Conservation (phyloP, 2,113 vertebrate species). For the Semnornis frantzii region DNA sequence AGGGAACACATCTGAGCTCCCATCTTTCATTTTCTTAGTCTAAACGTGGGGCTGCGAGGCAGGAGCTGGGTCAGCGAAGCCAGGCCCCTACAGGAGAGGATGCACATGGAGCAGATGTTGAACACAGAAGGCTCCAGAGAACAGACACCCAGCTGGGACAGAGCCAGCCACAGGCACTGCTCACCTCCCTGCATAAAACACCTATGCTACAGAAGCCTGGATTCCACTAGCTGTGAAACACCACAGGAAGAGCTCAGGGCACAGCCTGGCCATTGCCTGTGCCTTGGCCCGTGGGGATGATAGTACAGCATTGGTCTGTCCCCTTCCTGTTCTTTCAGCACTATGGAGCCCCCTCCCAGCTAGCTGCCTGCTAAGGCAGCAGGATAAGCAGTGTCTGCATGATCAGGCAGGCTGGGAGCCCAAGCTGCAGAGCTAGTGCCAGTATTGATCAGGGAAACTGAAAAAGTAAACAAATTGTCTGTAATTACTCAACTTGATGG, state of each 20-base stretch:
- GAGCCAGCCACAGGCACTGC: background rate
- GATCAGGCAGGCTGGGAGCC: background rate
- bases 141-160: background rate
- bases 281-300: background rate
- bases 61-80: background rate
- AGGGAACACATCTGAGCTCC: background rate
- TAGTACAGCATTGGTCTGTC: background rate
- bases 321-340: background rate
- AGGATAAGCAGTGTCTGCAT: background rate
- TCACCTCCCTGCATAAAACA: background rate
- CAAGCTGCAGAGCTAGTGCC: background rate
- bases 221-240: background rate
- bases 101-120: background rate
- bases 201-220: background rate
- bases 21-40: background rate
- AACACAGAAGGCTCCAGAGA: background rate
- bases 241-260: background rate
- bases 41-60: background rate
- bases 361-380: background rate
- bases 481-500: slow-evolving; percentile 59
- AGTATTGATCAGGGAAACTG: slow-evolving; percentile 22
- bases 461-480: slow-evolving; percentile 37
- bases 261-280: background rate
- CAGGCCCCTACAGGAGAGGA: rapidly evolving
- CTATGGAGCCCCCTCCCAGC: background rate